phyloP scores from a whole-genome alignment of 2,888 invertebrate species.

The Pediacus dermestoides region DNA sequence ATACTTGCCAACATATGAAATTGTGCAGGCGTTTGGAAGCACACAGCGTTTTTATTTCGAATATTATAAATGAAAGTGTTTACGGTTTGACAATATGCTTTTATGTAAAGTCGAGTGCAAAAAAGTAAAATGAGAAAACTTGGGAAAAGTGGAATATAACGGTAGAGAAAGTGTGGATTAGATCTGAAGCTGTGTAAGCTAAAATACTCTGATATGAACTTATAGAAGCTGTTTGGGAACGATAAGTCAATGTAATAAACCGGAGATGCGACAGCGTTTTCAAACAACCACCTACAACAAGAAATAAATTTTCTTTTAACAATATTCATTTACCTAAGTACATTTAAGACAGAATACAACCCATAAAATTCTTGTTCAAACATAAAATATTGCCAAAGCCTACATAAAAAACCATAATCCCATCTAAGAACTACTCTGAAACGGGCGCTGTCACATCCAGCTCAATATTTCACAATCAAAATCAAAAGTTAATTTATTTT shows the following conservation, averaged over 20 bases:
- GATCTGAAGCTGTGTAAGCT: conserved; percentile 39
- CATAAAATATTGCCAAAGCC: too few species aligned
- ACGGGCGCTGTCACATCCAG: too few species aligned
- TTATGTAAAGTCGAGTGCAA: conserved; percentile 31
- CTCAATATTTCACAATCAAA: too few species aligned
- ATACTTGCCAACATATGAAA: too few species aligned
- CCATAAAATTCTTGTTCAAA: too few species aligned
- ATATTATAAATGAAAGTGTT: too few species aligned
- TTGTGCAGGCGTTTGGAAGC: too few species aligned
- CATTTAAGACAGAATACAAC: too few species aligned
- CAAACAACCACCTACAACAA: conserved; percentile 21
- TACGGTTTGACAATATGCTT: conserved; percentile 28
- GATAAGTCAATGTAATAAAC: conserved; percentile 40
- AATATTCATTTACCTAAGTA: conserved; percentile 6
- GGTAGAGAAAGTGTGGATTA: conserved; percentile 39
- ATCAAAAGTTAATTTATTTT: too few species aligned
- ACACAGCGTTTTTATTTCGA: too few species aligned
- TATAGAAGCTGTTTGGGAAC: conserved; percentile 36
- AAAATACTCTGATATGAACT: conserved; percentile 38
- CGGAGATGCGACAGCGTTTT: conserved; percentile 31
- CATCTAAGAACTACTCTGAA: too few species aligned
- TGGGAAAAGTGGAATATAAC: conserved; percentile 37
- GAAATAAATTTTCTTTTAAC: conserved; percentile 19
- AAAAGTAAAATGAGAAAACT: conserved; percentile 40
- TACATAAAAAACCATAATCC: too few species aligned